Base-by-base conservation (phyloP, 2,888 invertebrate species). In the Arrhopalites spinosus region DNA sequence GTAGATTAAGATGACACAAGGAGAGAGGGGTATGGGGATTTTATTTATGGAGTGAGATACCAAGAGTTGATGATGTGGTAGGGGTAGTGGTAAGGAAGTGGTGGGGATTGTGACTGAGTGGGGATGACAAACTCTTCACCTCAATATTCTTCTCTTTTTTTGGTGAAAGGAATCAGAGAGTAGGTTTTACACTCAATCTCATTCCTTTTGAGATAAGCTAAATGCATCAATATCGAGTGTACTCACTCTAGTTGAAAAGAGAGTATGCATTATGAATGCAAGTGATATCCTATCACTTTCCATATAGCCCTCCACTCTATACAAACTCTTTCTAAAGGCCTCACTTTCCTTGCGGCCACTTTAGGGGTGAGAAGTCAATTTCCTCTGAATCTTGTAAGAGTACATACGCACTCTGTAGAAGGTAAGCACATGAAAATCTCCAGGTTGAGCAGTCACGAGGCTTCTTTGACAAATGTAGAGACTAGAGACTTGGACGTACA, bases 351-450 rank as follows among this genome's bases (percentile, higher is more conserved):
- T 56, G 56, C 30, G 56, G 70, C 36, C 53, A 30, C 36, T 53
- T 53, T 56, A 70, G 70, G n/a, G 70, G 70, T 70, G 70, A 70
- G 70, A 70, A 70, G 70, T 70, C 70, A 56, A 70, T 70, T 70
- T 70, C 70, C 70, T 70, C 27, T 50, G 23, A 15, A 45, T 45
- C 15, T 67, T 23, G 45, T 1, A 67, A 43, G 67, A n/a, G 13
- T 59, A n/a, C 15, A 50, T 3, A 15, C 50, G 36, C 5, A 36
- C 11, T 36, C 11, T 36, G 36, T 36, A 11, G 3, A 36, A 7
- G 36, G 36, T 7, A 11, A 36, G 11, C 3, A n/a, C 59, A 59
- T 25, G 2, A 59, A 20, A 59, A 59, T 59, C 25, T 59, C 25
- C 59, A 59, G 59, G 59, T 59, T 59, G 59, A 59, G 59, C 59